A percentile compares a stretch with the other conserved stretches of the same genome.
Conservation (phyloP, 2,113 vertebrate genomes). For the Amphilophus citrinellus region DNA sequence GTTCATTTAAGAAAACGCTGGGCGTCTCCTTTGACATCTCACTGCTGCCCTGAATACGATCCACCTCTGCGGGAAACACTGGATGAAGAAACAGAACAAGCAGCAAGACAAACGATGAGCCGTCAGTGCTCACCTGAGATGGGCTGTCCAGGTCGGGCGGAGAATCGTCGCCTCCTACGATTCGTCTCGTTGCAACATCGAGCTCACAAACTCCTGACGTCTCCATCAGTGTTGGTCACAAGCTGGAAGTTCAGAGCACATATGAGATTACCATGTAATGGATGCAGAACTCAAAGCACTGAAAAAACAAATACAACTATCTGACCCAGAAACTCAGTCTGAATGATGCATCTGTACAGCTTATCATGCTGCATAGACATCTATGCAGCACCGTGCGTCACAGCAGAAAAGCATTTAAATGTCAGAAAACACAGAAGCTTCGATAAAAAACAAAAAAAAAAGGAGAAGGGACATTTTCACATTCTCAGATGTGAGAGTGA, state of each 20-base stretch:
- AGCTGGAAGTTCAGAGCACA: conserved; percentile 5
- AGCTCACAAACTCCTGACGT: conserved; percentile 80
- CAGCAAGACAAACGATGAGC: not conserved
- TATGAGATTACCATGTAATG: not conserved
- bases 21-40: no score
- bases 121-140: conserved; percentile 54
- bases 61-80: not conserved
- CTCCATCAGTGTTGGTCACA: conserved; percentile 82
- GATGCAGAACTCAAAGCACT: not conserved
- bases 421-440: no score
- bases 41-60: rapidly evolving
- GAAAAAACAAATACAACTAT: not conserved
- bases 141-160: conserved; percentile 79
- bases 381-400: no score
- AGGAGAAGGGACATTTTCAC: no score
- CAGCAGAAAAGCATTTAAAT: no score
- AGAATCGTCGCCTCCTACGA: conserved; percentile 79
- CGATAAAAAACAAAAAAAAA: no score
- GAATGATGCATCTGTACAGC: no score
- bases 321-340: not conserved
- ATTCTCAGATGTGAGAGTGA: no score
- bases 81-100: not conserved
- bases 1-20: no score
- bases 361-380: no score
- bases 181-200: conserved; percentile 79